Evolutionary conservation across 2,113 vertebrate species (phyloP).

Genomic region (Ceuthmochares aereus): DNA sequence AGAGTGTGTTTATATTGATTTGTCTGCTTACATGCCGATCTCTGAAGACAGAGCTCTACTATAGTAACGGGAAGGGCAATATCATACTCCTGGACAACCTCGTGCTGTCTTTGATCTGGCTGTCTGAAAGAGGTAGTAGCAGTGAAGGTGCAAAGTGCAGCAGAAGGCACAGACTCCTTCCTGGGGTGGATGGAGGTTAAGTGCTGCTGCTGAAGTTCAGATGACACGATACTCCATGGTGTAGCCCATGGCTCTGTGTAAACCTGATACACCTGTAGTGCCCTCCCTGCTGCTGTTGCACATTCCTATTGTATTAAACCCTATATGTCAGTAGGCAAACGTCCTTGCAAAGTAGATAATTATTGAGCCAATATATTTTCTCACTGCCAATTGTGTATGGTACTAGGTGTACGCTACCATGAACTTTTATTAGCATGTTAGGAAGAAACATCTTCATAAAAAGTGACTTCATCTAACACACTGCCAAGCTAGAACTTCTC

Average conservation of each 20-base stretch:
- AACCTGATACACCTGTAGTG: not conserved
- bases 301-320: not conserved
- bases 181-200: not conserved
- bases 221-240: accelerated
- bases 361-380: not conserved
- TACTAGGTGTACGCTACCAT: not conserved
- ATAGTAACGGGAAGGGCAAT: not conserved
- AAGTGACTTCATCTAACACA: not conserved
- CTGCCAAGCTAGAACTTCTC: not conserved
- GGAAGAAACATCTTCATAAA: not conserved
- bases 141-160: not conserved
- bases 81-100: not conserved
- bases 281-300: not conserved
- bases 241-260: not conserved
- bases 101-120: not conserved
- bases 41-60: not conserved
- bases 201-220: not conserved
- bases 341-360: not conserved
- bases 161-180: not conserved
- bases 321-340: not conserved
- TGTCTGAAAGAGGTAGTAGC: not conserved
- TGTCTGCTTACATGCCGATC: not conserved
- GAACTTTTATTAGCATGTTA: not conserved
- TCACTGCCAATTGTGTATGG: not conserved
- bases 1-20: not conserved